Conservation (phyloP, 1,140 invertebrate species). For the Eumaeus atala region DNA sequence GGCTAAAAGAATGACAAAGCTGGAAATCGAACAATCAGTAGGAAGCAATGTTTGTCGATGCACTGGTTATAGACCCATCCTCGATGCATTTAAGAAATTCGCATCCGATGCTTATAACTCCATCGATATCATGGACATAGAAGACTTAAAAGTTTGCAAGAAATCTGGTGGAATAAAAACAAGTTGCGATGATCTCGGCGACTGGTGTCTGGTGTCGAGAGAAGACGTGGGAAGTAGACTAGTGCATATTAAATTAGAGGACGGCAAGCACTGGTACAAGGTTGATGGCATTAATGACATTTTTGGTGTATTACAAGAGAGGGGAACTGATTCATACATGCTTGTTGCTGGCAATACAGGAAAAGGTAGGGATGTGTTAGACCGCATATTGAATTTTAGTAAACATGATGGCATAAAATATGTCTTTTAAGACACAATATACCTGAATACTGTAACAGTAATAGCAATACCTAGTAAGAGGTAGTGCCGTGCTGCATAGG, state of each 20-base stretch:
- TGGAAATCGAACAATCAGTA: constrained; percentile 80
- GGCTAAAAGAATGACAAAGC: constrained; percentile 68
- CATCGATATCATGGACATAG: constrained; percentile 29
- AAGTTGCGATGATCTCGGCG: constrained; percentile 26
- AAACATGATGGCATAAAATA: too few relatives aligned
- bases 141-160: constrained; percentile 38
- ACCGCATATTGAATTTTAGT: too few relatives aligned
- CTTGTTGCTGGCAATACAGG: constrained; percentile 75
- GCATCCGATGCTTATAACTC: constrained; percentile 41
- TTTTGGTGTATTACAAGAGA: constrained; percentile 31
- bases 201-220: constrained; percentile 38
- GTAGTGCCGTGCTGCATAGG: too few relatives aligned
- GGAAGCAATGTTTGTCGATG: constrained; percentile 86
- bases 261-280: constrained; percentile 40
- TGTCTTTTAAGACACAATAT: too few relatives aligned
- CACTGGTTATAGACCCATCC: constrained; percentile 85
- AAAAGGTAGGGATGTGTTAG: too few relatives aligned
- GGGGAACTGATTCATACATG: constrained; percentile 56
- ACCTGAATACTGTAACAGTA: too few relatives aligned
- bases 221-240: constrained; percentile 26
- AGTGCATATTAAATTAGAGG: constrained; percentile 35
- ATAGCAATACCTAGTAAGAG: too few relatives aligned
- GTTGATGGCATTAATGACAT: constrained; percentile 31
- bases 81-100: constrained; percentile 83
- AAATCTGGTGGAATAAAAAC: constrained; percentile 31